Conservation (phyloP, 1,140 invertebrate genomes). For the Physella acuta region DNA sequence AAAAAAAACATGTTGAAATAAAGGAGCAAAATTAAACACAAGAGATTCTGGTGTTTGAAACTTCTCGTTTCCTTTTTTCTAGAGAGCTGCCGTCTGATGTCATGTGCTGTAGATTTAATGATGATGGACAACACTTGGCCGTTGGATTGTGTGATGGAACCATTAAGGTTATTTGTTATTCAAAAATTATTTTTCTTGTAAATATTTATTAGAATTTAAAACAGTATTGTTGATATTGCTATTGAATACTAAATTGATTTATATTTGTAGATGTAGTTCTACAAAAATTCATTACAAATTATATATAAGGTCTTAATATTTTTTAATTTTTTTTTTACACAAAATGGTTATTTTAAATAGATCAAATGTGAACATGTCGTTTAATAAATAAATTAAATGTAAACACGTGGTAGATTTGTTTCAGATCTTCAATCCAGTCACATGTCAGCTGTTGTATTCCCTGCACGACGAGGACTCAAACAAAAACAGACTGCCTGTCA, state of each 20-base stretch:
- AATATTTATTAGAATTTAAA: not conserved
- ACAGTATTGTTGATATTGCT: not conserved
- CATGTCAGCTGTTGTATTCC: slow-evolving; percentile 31
- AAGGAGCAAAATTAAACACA: not conserved
- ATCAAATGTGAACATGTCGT: too few relatives aligned
- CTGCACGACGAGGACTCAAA: slow-evolving; percentile 42
- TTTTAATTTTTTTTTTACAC: too few relatives aligned
- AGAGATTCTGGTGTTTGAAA: too few relatives aligned
- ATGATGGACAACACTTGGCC: slow-evolving; percentile 42
- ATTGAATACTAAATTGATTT: too few relatives aligned
- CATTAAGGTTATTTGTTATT: slow-evolving; percentile 48
- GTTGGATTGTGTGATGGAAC: slow-evolving; percentile 46
- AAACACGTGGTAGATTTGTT: too few relatives aligned
- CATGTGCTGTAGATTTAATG: slow-evolving; percentile 48
- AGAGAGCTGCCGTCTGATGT: slow-evolving; percentile 47
- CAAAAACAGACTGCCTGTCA: slow-evolving; percentile 42
- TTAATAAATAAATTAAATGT: too few relatives aligned
- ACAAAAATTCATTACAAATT: too few relatives aligned
- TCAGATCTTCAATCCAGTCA: slow-evolving; percentile 30
- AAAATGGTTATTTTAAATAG: too few relatives aligned
- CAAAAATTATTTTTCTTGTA: not conserved
- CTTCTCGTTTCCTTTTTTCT: slow-evolving; percentile 17
- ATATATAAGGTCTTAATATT: too few relatives aligned
- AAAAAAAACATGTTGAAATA: not conserved
- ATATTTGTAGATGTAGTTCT: too few relatives aligned